Base-by-base conservation (phyloP, 2,113 vertebrate species). In the Hydrochoerus hydrochaeris region DNA sequence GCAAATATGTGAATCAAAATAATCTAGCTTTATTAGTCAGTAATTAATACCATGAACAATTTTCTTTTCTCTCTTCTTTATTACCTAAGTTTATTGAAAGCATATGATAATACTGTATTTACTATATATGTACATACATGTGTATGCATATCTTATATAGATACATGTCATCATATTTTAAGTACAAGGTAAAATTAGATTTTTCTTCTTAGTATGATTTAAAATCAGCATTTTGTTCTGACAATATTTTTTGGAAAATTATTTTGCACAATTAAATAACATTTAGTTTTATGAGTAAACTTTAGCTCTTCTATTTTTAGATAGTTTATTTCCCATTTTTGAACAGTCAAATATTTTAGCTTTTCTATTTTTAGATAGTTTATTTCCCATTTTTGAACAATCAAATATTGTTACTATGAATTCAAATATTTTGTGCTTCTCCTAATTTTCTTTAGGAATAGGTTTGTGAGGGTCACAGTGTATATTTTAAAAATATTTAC, bases 271-370 rank as follows among this genome's bases (percentile, higher is more conserved):
- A 65, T 95, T 95, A 96, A 77, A 28, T 92, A 91, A 83, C 83
- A 84, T 60, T 90, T 3, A 12, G 22, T 81, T 90, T 60, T 52
- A 4, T 83, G 30, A 92, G 20, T 81, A 91, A 92, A 93, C 11
- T 67, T 87, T 73, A 90, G 35, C 30, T 24, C 6, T 73, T 92
- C 13, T 84, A 35, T 77, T 81, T 9, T 92, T 95, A 95, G 62
- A n/a, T n/a, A 90, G 71, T 92, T 91, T 93, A 35, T 94, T 95
- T 90, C 28, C 14, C 41, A 85, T 44, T 94, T 94, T 90, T 86
- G 35, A 87, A n/a, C n/a, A n/a, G n/a, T n/a, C n/a, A n/a, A n/a
- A n/a, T n/a, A n/a, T n/a, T 67, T 87, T 73, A 90, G 35, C 30
- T 24, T 3, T 73, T 92, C 13, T 84, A 35, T 77, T 81, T 9